These are phyloP conservation scores for Rotaria socialis DNA, from an alignment of 2,888 invertebrate species.

Conservation along the genomic window DNA sequence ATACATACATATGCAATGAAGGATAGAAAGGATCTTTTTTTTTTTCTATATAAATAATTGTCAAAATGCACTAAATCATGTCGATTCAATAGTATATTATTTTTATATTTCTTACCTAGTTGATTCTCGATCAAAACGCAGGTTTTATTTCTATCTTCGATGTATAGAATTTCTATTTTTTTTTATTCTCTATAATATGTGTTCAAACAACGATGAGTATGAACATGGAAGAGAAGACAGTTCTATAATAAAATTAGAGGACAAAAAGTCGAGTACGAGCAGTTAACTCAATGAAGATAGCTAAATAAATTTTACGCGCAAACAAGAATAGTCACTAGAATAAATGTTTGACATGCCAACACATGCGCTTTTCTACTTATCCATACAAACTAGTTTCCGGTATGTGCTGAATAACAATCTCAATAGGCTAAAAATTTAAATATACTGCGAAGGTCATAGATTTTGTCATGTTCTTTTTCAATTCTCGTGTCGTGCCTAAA, in stretches of 20 bases:
- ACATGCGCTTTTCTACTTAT: background rate
- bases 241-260: background rate
- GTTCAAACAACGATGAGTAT: background rate
- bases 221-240: background rate
- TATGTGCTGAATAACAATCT: background rate
- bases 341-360: background rate
- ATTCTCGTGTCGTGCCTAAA: too few species aligned
- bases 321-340: background rate
- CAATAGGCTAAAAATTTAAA: background rate
- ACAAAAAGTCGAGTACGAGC: background rate
- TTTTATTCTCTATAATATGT: background rate
- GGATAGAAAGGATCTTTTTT: background rate
- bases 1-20: background rate
- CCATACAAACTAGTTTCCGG: background rate
- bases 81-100: background rate
- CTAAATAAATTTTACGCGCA: background rate
- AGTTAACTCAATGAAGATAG: background rate
- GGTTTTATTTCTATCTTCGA: background rate
- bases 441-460: background rate
- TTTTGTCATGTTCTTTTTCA: background rate
- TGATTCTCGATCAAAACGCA: background rate
- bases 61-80: background rate
- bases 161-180: background rate
- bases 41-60: background rate
- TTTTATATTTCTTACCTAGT: background rate